phyloP scores from a whole-genome alignment of 1,140 invertebrate genomes.

The Eriocheir sinensis region DNA sequence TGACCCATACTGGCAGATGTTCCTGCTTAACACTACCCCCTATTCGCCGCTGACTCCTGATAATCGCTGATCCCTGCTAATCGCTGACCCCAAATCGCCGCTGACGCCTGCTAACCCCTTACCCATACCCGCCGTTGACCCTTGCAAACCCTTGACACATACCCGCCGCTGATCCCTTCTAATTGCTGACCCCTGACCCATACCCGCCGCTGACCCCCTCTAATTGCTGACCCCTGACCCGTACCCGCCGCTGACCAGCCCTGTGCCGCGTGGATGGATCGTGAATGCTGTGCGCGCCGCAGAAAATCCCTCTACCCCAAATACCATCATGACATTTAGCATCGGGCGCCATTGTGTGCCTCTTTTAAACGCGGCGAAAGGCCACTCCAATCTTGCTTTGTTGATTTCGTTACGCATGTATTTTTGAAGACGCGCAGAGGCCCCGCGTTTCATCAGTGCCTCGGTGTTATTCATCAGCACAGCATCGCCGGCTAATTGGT shows the following conservation, averaged over 20 bases:
- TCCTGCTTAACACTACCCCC: too few relatives aligned
- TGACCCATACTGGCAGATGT: too few relatives aligned
- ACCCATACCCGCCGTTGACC: too few relatives aligned
- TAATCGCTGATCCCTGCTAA: too few relatives aligned
- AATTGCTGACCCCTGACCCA: too few relatives aligned
- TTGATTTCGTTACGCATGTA: slow-evolving; percentile 16
- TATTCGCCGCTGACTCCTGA: too few relatives aligned
- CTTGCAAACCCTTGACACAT: too few relatives aligned
- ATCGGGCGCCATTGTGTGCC: neutral
- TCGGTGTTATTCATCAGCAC: slow-evolving; percentile 6
- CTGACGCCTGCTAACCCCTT: too few relatives aligned
- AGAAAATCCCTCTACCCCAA: neutral
- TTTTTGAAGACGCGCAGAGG: neutral
- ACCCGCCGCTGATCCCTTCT: too few relatives aligned
- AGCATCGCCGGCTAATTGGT: neutral
- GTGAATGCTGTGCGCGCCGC: neutral
- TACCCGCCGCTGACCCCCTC: neutral
- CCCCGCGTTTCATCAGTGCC: neutral
- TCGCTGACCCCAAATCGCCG: too few relatives aligned
- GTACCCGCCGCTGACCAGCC: neutral
- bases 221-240: neutral
- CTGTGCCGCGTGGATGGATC: neutral
- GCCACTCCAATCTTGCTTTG: slow-evolving; percentile 23
- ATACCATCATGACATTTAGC: neutral
- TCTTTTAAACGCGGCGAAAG: neutral